These are phyloP conservation scores for Colletes collaris DNA, from an alignment of 2,888 invertebrate genomes.

Conservation along the genomic window DNA sequence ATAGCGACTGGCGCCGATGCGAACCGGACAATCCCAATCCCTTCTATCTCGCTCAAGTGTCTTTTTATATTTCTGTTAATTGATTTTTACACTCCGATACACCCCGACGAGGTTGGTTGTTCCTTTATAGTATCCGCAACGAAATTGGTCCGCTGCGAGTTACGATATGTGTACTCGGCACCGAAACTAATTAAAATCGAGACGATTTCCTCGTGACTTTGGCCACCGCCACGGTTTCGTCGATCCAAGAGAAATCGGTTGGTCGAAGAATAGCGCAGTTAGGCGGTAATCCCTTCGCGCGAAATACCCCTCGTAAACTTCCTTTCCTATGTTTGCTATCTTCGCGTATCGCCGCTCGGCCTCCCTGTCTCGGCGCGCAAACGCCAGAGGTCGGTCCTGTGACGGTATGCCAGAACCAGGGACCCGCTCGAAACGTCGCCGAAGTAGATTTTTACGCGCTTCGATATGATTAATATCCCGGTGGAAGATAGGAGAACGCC, in stretches of 20 bases:
- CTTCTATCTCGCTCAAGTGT: slow-evolving; percentile 38
- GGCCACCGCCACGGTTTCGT: background rate
- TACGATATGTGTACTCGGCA: slow-evolving; percentile 12
- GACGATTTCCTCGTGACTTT: too few species aligned
- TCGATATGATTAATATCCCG: slow-evolving; percentile 81
- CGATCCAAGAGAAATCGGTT: too few species aligned
- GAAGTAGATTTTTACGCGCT: slow-evolving; percentile 79
- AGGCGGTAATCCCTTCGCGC: slow-evolving; percentile 31
- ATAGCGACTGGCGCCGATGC: slow-evolving; percentile 41
- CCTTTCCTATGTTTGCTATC: slow-evolving; percentile 56
- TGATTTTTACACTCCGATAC: slow-evolving; percentile 55
- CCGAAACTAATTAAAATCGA: slow-evolving; percentile 38
- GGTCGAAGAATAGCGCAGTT: too few species aligned
- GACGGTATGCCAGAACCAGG: slow-evolving; percentile 1
- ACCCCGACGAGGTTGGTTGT: slow-evolving; percentile 39
- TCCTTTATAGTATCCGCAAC: slow-evolving; percentile 36
- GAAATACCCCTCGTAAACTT: slow-evolving; percentile 58
- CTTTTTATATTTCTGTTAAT: slow-evolving; percentile 54
- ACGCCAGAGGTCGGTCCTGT: too few species aligned
- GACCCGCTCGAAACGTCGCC: slow-evolving; percentile 58
- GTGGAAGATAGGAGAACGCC: slow-evolving; percentile 57
- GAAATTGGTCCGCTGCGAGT: slow-evolving; percentile 14
- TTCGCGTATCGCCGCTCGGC: slow-evolving; percentile 60
- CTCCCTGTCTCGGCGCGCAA: slow-evolving; percentile 15
- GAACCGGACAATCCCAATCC: slow-evolving; percentile 44